Base-by-base conservation (phyloP, 2,113 vertebrate genomes). In the Vidua macroura region DNA sequence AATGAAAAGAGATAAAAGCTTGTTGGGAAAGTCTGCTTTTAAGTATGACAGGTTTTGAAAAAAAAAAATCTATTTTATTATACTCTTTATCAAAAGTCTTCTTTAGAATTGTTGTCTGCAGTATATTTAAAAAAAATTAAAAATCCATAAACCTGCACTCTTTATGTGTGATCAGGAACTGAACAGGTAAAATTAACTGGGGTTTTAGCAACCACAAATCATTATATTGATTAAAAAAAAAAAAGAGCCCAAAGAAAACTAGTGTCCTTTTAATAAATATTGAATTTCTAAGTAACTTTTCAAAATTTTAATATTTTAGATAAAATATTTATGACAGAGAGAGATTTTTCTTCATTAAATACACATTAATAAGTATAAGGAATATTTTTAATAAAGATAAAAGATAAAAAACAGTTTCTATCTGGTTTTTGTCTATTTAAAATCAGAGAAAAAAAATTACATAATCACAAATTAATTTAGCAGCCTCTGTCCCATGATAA, bases 1-100 rank as follows among this genome's bases (percentile, higher is more conserved):
- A 68, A 89, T 89, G 35, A 93, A 64, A n/a, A 58, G 60, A 84
- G 68, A 96, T 88, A 86, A 94, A 94, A 96, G 91, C 52, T 93
- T 59, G 15, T 72, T 72, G 22, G 11, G 27, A 86, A 88, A 90
- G 52, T 52, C 62, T 63, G 52, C 18, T 59, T 88, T 92, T 83
- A 69, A 9, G 39, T 81, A 56, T n/a, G 46, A 72, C 30, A 58
- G 31, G 51, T 93, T 93, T 63, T 48, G 30, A 84, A 92, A 82
- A 74, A 74, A 69, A 86, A 69, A 84, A 37, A 39, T 7, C 15
- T 75, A 28, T 72, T 85, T 88, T 69, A 76, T 60, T 75, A 70
- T n/a, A 67, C 10, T 56, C 79, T 83, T 81, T 33, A 84, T 68
- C 18, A 90, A 75, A 92, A 74, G 13, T 75, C 35, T 56, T 77